Conservation (phyloP, 2,113 vertebrate species). For the Xiphias gladius region DNA sequence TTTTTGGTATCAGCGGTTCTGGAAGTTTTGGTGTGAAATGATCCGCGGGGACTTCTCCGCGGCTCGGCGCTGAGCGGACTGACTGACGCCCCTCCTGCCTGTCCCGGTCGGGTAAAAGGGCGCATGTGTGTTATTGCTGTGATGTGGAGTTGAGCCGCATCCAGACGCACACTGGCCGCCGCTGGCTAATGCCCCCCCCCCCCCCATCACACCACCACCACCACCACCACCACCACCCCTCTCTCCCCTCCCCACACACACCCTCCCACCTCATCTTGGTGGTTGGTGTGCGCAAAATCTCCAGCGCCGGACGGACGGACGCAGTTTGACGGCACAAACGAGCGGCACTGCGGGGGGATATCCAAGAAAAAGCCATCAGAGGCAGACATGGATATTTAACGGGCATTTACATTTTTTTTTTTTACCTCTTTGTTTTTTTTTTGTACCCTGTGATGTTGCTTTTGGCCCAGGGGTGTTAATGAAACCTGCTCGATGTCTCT, state of each 20-base stretch:
- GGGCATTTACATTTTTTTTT: conserved; percentile 28
- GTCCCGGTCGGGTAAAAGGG: conserved; percentile 33
- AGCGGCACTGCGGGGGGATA: conserved; percentile 89
- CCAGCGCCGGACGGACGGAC: conserved; percentile 87
- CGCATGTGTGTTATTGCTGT: conserved; percentile 69
- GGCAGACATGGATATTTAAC: conserved; percentile 86
- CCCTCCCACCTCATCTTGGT: conserved; percentile 35
- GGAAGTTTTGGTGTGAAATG: conserved; percentile 69
- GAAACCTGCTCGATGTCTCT: conserved; percentile 90
- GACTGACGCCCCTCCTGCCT: conserved; percentile 31
- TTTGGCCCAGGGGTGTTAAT: conserved; percentile 60
- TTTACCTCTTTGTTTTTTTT: neutral
- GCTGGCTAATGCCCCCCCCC: conserved; percentile 76
- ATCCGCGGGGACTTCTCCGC: conserved; percentile 14
- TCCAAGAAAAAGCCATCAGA: conserved; percentile 37
- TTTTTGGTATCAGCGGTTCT: conserved; percentile 19
- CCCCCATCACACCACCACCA: conserved; percentile 82
- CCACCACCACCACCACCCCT: conserved; percentile 67
- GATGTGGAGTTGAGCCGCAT: conserved; percentile 71
- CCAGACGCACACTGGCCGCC: conserved; percentile 82
- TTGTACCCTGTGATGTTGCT: conserved; percentile 62
- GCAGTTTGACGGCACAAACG: conserved; percentile 71
- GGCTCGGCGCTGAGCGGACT: conserved; percentile 24
- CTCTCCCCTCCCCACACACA: neutral
- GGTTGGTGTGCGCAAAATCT: conserved; percentile 87